These are phyloP conservation scores for Pseudoips prasinana DNA, from an alignment of 2,888 invertebrate species.

Conservation along the genomic window DNA sequence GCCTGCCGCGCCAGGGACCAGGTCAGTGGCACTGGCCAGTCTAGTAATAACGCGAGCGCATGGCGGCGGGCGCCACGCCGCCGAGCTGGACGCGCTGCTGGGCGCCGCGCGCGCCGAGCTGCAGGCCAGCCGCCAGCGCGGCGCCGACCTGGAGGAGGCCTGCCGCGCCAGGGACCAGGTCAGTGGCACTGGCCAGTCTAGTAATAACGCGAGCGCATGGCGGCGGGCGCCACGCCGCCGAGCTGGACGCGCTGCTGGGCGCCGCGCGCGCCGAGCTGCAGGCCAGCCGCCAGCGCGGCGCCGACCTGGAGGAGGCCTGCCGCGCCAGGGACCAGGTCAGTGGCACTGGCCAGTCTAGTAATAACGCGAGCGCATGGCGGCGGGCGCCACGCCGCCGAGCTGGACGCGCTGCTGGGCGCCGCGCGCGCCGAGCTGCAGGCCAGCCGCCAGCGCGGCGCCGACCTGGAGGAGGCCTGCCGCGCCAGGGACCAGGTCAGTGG, in stretches of 20 bases:
- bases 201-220: conserved; percentile 86
- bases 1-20: conserved; percentile 85
- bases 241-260: conserved; percentile 91
- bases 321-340: conserved; percentile 77
- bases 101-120: conserved; percentile 92
- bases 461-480: conserved; percentile 93
- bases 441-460: conserved; percentile 89
- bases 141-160: conserved; percentile 92
- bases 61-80: conserved; percentile 88
- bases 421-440: conserved; percentile 91
- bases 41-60: conserved; percentile 74
- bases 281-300: conserved; percentile 88
- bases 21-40: conserved; percentile 21
- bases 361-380: conserved; percentile 87
- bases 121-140: conserved; percentile 87
- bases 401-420: conserved; percentile 91
- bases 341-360: too few species aligned
- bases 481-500: conserved; percentile 66
- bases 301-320: conserved; percentile 93
- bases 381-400: conserved; percentile 89
- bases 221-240: conserved; percentile 90
- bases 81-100: conserved; percentile 91
- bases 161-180: conserved; percentile 83
- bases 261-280: conserved; percentile 91
- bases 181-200: too few species aligned